These are phyloP conservation scores for Sarotherodon lohbergeri DNA, from an alignment of 2,113 vertebrate genomes.

Conservation along the genomic window DNA sequence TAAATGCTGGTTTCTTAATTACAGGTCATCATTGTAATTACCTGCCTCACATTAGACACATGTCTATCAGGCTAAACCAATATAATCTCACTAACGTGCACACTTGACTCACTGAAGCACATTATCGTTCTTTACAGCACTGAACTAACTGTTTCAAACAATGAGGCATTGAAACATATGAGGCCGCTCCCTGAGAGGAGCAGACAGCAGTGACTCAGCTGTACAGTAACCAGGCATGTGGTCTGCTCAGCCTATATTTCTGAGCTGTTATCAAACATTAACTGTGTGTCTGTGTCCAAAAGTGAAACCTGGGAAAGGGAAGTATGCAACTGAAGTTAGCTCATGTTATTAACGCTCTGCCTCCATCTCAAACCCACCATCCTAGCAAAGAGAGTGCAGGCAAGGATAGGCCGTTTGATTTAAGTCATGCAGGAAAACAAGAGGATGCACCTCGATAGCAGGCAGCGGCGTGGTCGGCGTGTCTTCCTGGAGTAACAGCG, in stretches of 20 bases:
- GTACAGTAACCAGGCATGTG: neutral
- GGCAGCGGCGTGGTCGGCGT: neutral
- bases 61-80: neutral
- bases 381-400: neutral
- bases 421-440: neutral
- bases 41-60: neutral
- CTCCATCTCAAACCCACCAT: neutral
- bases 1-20: neutral
- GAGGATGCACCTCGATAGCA: neutral
- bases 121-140: neutral
- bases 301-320: neutral
- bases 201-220: neutral
- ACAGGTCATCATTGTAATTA: neutral
- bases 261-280: neutral
- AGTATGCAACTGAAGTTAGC: neutral
- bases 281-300: neutral
- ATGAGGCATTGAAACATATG: neutral
- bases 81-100: neutral
- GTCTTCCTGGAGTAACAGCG: conserved; percentile 40
- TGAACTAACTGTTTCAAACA: neutral
- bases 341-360: neutral
- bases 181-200: neutral
- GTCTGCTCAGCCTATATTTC: neutral
- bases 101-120: neutral
- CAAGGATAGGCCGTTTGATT: neutral